Evolutionary conservation across 2,888 invertebrate genomes (phyloP), one percentile per base, ranked within the genome.

Genomic region (Zaprionus obscuricornis): DNA sequence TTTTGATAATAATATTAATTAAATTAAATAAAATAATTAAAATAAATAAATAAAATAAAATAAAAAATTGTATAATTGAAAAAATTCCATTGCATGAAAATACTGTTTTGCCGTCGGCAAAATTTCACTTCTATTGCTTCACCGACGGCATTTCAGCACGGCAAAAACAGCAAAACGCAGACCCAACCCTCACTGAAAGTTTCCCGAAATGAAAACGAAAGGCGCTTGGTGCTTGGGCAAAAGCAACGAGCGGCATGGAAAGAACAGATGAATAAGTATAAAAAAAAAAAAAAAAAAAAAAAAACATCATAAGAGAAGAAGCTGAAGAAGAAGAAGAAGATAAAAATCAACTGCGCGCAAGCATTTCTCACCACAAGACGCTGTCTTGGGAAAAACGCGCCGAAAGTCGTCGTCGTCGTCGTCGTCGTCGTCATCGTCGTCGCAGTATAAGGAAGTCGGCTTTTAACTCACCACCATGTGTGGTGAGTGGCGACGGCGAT

Each of bases 301-400:
- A 22, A n/a, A 5, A 2, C 34, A 33, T 22, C 20, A 26, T 13
- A 40, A 40, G 31, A 10, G n/a, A 17, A 54, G 26, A 51, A 13
- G 8, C 8, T n/a, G n/a, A 34, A 20, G 26, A 26, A 43, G 40
- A 14, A 11, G 16, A n/a, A 20, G 36, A 31, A 29, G 47, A 55
- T 65, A 64, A 43, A 67, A 65, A 75, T 69, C 83, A 66, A 57
- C 68, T 59, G 52, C 65, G 76, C 66, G 86, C 82, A 82, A 82
- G 76, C 85, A 85, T 85, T 81, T 83, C 76, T 68, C 74, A 69
- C 81, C 86, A 85, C 81, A 82, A 82, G 86, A 76, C 66, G 81
- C 33, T 64, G 73, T 74, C 81, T 76, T 79, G 63, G 63, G 72
- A 76, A 34, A 57, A 59, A 43, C 13, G 22, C 40, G 39, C 16